Percentiles rank a stretch among this genome's conserved stretches.
These are phyloP conservation scores for Lytechinus pictus DNA, from an alignment of 35 echinoderm and acorn worm genomes.

Conservation along the genomic window DNA sequence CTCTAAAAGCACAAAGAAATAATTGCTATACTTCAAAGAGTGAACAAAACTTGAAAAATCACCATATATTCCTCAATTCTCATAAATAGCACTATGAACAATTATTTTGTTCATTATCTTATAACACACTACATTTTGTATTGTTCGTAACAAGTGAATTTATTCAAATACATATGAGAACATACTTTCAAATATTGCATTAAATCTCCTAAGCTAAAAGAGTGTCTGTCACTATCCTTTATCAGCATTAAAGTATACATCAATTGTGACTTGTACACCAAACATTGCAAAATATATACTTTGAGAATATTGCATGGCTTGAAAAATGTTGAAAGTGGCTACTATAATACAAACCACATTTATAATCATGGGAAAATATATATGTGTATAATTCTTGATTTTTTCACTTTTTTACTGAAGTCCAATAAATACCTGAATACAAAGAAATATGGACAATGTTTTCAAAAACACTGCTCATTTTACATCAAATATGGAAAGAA, in stretches of 20 bases:
- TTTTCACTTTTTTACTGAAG: not conserved
- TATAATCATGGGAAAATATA: not conserved
- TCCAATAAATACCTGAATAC: constrained; percentile 6
- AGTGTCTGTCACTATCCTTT: not conserved
- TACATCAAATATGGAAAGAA: not conserved
- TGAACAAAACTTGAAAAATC: too few relatives aligned
- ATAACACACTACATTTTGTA: too few relatives aligned
- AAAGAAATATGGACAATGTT: not conserved
- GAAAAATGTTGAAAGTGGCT: not conserved
- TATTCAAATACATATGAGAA: not conserved
- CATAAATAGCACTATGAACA: too few relatives aligned
- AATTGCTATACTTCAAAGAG: too few relatives aligned
- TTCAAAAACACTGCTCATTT: not conserved
- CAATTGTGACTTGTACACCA: not conserved
- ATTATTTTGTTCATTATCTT: too few relatives aligned
- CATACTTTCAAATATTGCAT: not conserved
- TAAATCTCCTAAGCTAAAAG: not conserved
- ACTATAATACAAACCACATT: not conserved
- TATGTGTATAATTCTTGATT: not conserved
- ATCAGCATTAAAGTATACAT: not conserved
- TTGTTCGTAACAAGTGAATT: too few relatives aligned
- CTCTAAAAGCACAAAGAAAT: too few relatives aligned
- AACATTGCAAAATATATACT: not conserved
- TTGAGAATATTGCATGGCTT: not conserved
- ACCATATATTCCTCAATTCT: too few relatives aligned